phyloP scores from a whole-genome alignment of 2,113 vertebrate genomes.

The Myotis davidii region DNA sequence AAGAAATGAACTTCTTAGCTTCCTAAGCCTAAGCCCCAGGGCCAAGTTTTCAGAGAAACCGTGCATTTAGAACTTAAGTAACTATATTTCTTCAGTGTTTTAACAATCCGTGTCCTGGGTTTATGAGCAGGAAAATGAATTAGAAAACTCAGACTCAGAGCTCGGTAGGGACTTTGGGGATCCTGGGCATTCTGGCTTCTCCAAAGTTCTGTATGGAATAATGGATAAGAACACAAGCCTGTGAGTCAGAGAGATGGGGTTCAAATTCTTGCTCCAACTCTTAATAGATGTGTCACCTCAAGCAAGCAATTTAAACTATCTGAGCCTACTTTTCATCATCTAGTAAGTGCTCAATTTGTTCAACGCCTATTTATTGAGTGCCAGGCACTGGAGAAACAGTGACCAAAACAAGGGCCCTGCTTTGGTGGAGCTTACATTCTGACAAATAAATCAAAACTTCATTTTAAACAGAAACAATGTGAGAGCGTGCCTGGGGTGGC shows the following conservation, averaged over 20 bases:
- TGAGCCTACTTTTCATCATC: neutral
- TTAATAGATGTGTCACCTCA: neutral
- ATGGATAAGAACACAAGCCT: neutral
- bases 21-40: neutral
- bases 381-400: neutral
- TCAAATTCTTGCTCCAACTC: constrained; percentile 30
- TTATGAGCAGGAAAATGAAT: constrained; percentile 52
- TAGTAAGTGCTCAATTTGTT: neutral
- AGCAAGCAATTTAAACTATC: neutral
- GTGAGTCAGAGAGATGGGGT: neutral
- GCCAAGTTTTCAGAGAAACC: constrained; percentile 26
- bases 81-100: neutral
- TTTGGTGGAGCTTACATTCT: neutral
- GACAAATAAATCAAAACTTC: neutral
- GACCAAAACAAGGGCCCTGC: neutral
- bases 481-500: neutral
- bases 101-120: constrained; percentile 16
- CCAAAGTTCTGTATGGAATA: neutral
- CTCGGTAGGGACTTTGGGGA: neutral
- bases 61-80: neutral
- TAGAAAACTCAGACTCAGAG: constrained; percentile 19
- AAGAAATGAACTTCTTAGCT: constrained; percentile 41
- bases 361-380: neutral
- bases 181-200: neutral
- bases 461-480: neutral